Evolutionary conservation across 2,888 invertebrate species (phyloP), one percentile per base, ranked within the genome.

Genomic region (Drosophila kambysellisi): DNA sequence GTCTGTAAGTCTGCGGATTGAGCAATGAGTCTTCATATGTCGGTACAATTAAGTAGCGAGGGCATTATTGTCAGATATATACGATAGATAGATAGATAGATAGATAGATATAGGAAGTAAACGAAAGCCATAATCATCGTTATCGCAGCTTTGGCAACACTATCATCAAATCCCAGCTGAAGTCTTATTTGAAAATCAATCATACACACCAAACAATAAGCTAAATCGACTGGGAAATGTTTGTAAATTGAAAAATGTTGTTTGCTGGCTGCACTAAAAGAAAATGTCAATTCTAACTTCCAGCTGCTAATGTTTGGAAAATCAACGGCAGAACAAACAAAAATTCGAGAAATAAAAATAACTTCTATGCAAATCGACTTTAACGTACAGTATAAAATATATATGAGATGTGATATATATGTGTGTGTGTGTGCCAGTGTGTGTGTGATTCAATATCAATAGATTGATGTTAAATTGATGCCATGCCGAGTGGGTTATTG

Each of bases 401-500:
- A 75, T 70, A 52, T 57, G 48, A 74, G 65, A 48, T 57, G 50
- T 11, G 48, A 35, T 53, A 25, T 9, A 17, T 25, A 30, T 53
- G 30, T 9, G 20, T 43, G 33, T 57, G 46, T 56, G 32, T 29
- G 29, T 20, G 12, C 35, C n/a, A 43, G 32, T 41, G 53, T 53
- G 50, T 48, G 35, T 60, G 56, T 20, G 52, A 29, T 46, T 46
- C 54, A 57, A 70, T 71, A 74, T 83, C 87, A 57, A 84, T 80
- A 85, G 85, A 86, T 86, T 89, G 88, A 85, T 85, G 82, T 88
- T 88, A 88, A 85, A 89, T 89, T 85, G 90, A 89, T 86, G 88
- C 74, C 69, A 74, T 73, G 67, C 82, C 65, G 87, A 87, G 89
- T 75, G 89, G 89, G 85, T 89, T 85, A 85, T 84, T 89, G 88